Conservation (phyloP, 2,797 vertebrate genomes). For the Crenuchus spilurus region DNA sequence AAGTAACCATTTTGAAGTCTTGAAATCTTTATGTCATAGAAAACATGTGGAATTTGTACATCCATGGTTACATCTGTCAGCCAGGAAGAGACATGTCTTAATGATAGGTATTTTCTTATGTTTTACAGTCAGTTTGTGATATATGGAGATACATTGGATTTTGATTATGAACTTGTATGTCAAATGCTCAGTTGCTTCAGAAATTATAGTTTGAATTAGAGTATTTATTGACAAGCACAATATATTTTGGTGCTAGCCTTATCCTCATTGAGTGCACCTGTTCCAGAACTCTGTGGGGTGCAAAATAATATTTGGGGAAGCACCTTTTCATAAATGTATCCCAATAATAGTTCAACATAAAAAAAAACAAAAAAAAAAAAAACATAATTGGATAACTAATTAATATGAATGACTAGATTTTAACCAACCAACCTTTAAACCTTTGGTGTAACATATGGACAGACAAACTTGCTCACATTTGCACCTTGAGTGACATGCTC, state of each 20-base stretch:
- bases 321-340: too few relatives aligned
- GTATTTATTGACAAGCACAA: background rate
- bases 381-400: too few relatives aligned
- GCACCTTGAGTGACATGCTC: constrained; percentile 4
- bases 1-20: background rate
- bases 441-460: background rate
- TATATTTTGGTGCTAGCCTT: background rate
- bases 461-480: constrained; percentile 7
- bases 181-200: background rate
- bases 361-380: too few relatives aligned
- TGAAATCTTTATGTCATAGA: constrained; percentile 28
- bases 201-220: background rate
- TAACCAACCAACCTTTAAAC: too few relatives aligned
- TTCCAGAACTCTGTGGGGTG: background rate
- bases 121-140: background rate
- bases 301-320: background rate
- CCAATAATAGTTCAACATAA: too few relatives aligned
- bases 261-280: background rate
- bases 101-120: constrained; percentile 7
- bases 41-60: constrained; percentile 37
- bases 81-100: constrained; percentile 15
- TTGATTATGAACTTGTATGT: background rate
- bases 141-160: background rate
- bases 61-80: constrained; percentile 7
- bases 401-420: too few relatives aligned